These are phyloP conservation scores for Holacanthus passer DNA, from an alignment of 2,113 vertebrate species.

Conservation along the genomic window DNA sequence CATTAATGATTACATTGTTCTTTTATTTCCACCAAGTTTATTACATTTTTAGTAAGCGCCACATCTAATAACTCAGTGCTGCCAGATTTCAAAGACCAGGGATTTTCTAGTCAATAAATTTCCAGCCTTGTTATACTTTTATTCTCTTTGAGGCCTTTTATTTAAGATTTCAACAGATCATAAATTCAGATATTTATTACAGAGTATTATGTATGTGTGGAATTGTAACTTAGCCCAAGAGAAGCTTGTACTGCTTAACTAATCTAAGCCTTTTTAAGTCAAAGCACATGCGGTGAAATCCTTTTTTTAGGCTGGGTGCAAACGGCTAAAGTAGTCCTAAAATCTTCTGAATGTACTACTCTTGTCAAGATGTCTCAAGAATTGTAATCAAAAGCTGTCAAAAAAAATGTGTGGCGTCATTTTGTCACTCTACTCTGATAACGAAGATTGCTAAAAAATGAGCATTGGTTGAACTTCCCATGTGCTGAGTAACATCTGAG, in stretches of 20 bases:
- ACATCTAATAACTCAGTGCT: background rate
- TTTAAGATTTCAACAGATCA: constrained; percentile 12
- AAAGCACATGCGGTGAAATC: background rate
- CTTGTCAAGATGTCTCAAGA: background rate
- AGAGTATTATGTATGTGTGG: background rate
- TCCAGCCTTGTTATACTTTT: background rate
- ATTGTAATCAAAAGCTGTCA: background rate
- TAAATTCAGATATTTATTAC: background rate
- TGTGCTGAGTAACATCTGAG: background rate
- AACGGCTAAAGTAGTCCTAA: background rate
- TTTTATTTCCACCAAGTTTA: constrained; percentile 3
- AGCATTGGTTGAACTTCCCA: background rate
- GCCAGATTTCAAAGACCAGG: constrained; percentile 8
- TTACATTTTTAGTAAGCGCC: constrained; percentile 5
- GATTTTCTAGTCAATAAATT: constrained; percentile 7
- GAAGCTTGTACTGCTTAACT: background rate
- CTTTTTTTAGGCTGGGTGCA: background rate
- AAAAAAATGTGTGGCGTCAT: background rate
- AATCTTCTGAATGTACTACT: background rate
- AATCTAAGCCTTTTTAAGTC: background rate
- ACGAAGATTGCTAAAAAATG: background rate
- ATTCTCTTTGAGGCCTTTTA: background rate
- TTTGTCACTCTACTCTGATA: background rate
- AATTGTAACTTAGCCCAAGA: background rate
- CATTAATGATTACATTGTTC: background rate